phyloP scores from a whole-genome alignment of 2,113 vertebrate species.

The Hucho hucho region DNA sequence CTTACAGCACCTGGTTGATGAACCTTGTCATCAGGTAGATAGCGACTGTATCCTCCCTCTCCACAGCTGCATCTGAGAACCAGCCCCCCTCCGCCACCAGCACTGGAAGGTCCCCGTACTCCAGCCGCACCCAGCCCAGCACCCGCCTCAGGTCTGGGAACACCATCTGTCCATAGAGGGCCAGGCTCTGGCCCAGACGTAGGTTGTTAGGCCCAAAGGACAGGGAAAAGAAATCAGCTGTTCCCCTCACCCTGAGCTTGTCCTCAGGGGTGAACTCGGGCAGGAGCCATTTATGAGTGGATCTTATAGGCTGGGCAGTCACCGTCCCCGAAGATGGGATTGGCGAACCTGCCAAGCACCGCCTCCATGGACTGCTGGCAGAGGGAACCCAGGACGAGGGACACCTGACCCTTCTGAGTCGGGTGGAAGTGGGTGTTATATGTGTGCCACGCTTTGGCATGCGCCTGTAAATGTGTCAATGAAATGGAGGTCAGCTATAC shows the following conservation, averaged over 20 bases:
- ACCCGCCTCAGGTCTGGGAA: slow-evolving; percentile 81
- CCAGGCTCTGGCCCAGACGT: slow-evolving; percentile 70
- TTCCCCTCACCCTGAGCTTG: slow-evolving; percentile 78
- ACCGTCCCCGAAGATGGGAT: slow-evolving; percentile 83
- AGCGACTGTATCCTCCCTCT: slow-evolving; percentile 85
- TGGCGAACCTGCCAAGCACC: slow-evolving; percentile 92
- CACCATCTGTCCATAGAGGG: slow-evolving; percentile 78
- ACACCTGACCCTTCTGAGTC: slow-evolving; percentile 82
- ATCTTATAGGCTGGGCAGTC: slow-evolving; percentile 86
- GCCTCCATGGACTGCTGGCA: slow-evolving; percentile 88
- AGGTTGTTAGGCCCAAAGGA: slow-evolving; percentile 94
- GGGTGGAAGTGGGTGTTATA: slow-evolving; percentile 82
- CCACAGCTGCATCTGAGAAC: slow-evolving; percentile 85
- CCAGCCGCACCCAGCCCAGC: slow-evolving; percentile 88
- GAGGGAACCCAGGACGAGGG: slow-evolving; percentile 87
- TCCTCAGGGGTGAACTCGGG: slow-evolving; percentile 82
- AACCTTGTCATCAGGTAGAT: slow-evolving; percentile 93
- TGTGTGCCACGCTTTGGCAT: slow-evolving; percentile 88
- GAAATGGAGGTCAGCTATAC: background rate
- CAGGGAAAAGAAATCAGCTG: slow-evolving; percentile 93
- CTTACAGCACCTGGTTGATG: slow-evolving; percentile 90
- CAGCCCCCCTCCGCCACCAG: slow-evolving; percentile 91
- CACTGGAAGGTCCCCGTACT: slow-evolving; percentile 83
- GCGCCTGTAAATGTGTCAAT: slow-evolving; percentile 77
- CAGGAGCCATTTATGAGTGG: slow-evolving; percentile 59